Percentiles rank a stretch among this genome's conserved stretches.
Conservation (phyloP, 2,888 invertebrate species). For the Pristionchus fissidentatus region DNA sequence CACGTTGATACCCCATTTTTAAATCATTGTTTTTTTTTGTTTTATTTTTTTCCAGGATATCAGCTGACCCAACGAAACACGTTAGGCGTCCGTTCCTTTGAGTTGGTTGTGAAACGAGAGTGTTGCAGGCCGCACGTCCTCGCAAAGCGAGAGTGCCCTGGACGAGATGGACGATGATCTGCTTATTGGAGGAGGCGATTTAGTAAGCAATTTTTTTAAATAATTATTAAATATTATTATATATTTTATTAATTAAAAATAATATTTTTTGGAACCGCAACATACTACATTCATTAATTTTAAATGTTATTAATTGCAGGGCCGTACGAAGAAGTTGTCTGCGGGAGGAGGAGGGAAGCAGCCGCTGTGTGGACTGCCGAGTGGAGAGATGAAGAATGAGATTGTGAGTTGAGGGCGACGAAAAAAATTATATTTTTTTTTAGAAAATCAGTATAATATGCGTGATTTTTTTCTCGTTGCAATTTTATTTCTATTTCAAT, state of each 20-base stretch:
- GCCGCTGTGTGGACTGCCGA: neutral
- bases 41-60: neutral
- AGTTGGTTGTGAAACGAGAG: neutral
- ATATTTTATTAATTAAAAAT: neutral
- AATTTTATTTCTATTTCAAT: neutral
- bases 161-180: conserved; percentile 35
- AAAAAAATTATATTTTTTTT: too few relatives aligned
- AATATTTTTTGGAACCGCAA: neutral
- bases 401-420: neutral
- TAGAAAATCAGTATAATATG: too few relatives aligned
- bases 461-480: too few relatives aligned
- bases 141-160: conserved; percentile 41
- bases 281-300: neutral
- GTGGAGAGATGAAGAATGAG: conserved; percentile 16
- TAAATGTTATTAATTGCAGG: neutral
- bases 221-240: neutral
- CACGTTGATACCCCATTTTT: neutral
- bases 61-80: neutral
- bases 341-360: neutral
- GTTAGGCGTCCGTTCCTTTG: too few relatives aligned
- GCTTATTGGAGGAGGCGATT: neutral
- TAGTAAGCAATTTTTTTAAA: neutral
- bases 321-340: conserved; percentile 22
- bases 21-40: neutral
- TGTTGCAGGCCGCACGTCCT: conserved; percentile 19